Evolutionary conservation across 2,888 invertebrate species (phyloP).

Genomic region (Cryptophagus acutangulus): DNA sequence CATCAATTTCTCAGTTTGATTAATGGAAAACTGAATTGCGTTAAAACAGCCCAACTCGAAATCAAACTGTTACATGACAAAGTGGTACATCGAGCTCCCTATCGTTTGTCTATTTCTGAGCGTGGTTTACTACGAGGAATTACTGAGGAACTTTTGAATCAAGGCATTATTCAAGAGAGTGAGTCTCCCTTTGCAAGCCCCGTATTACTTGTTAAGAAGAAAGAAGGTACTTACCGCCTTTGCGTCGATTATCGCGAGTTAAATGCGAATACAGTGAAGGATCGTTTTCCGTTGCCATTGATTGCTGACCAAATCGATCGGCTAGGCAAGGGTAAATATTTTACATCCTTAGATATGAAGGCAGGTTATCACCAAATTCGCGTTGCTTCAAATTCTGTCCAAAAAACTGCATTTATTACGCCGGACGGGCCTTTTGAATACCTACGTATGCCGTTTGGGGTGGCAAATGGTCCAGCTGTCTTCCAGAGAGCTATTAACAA

Average conservation of each 20-base stretch:
- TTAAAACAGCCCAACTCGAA: too few relatives aligned
- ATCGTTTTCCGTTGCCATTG: constrained; percentile 34
- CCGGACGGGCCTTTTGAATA: constrained; percentile 38
- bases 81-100: constrained; percentile 13
- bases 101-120: not conserved
- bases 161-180: not conserved
- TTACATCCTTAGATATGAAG: constrained; percentile 32
- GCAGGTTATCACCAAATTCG: constrained; percentile 36
- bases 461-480: constrained; percentile 35
- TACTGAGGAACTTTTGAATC: not conserved
- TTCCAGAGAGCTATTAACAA: constrained; percentile 31
- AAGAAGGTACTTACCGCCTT: constrained; percentile 26
- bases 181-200: constrained; percentile 12
- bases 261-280: constrained; percentile 34
- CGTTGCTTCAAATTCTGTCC: constrained; percentile 26
- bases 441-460: constrained; percentile 35
- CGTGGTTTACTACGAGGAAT: not conserved
- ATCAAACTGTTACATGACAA: constrained; percentile 16
- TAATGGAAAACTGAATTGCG: too few relatives aligned
- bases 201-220: constrained; percentile 20
- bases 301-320: constrained; percentile 34
- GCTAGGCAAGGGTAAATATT: constrained; percentile 28
- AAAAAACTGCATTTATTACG: constrained; percentile 35
- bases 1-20: not conserved
- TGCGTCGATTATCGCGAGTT: constrained; percentile 33